phyloP scores from a whole-genome alignment of 2,888 invertebrate genomes.

The Silvanus unidentatus region DNA sequence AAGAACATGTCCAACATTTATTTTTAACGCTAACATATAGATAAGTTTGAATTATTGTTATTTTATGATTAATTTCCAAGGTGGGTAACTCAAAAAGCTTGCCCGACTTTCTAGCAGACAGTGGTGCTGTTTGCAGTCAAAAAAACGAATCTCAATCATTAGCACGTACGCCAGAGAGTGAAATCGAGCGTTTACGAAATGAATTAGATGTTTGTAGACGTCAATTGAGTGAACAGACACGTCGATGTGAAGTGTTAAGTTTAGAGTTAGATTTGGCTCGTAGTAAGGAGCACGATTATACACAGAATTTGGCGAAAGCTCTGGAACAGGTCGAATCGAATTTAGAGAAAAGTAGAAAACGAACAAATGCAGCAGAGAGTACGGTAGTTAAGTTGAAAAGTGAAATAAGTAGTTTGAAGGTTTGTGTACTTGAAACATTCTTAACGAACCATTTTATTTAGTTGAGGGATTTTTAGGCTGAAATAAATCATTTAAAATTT shows the following conservation, averaged over 20 bases:
- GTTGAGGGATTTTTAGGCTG: conserved; percentile 46
- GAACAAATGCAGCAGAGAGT: conserved; percentile 57
- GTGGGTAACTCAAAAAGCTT: conserved; percentile 52
- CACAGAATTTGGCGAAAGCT: conserved; percentile 51
- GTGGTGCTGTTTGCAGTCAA: conserved; percentile 49
- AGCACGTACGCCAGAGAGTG: conserved; percentile 34
- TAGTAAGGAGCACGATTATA: conserved; percentile 51
- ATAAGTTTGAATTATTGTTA: no score
- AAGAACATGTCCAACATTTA: conserved; percentile 31
- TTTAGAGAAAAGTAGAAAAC: conserved; percentile 53
- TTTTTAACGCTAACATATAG: no score
- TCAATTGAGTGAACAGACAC: conserved; percentile 51
- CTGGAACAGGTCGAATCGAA: conserved; percentile 56
- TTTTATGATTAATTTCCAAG: no score
- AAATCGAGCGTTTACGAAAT: conserved; percentile 49
- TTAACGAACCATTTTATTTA: no score
- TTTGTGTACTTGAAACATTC: conserved; percentile 31
- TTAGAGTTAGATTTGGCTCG: conserved; percentile 50
- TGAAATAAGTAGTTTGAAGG: conserved; percentile 66
- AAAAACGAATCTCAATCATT: conserved; percentile 26
- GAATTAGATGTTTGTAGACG: conserved; percentile 53
- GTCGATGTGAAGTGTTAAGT: conserved; percentile 51
- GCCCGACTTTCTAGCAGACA: conserved; percentile 68
- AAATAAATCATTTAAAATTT: conserved; percentile 47
- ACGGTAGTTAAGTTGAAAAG: conserved; percentile 59